Evolutionary conservation across 2,888 invertebrate genomes (phyloP).

Genomic region (Apamea sordens): DNA sequence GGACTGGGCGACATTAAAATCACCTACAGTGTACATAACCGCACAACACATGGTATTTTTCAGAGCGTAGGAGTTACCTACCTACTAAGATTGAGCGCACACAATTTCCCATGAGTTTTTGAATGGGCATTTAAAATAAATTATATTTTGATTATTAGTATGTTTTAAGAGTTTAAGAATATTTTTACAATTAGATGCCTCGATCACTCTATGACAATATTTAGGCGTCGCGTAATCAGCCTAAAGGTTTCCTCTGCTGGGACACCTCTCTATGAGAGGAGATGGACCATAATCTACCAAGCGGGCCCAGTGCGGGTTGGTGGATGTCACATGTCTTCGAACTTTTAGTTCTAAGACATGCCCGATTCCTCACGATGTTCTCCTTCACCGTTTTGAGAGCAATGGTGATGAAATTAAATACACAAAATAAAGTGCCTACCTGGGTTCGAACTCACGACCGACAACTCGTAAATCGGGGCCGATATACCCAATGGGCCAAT

Average conservation of each 20-base stretch:
- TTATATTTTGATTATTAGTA: neutral
- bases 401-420: neutral
- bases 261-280: neutral
- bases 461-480: too few relatives aligned
- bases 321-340: neutral
- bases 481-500: too few relatives aligned
- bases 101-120: constrained; percentile 12
- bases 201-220: neutral
- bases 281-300: neutral
- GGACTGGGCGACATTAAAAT: constrained; percentile 83
- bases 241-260: neutral
- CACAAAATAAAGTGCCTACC: neutral
- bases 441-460: too few relatives aligned
- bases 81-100: constrained; percentile 56
- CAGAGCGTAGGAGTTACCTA: constrained; percentile 53
- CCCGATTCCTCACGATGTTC: neutral
- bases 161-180: neutral
- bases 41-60: constrained; percentile 71
- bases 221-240: neutral
- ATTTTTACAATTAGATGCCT: neutral
- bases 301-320: neutral
- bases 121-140: neutral
- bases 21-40: constrained; percentile 74
- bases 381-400: neutral
- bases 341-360: neutral